Conservation (phyloP, 2,888 invertebrate species). For the Tipula helvola region DNA sequence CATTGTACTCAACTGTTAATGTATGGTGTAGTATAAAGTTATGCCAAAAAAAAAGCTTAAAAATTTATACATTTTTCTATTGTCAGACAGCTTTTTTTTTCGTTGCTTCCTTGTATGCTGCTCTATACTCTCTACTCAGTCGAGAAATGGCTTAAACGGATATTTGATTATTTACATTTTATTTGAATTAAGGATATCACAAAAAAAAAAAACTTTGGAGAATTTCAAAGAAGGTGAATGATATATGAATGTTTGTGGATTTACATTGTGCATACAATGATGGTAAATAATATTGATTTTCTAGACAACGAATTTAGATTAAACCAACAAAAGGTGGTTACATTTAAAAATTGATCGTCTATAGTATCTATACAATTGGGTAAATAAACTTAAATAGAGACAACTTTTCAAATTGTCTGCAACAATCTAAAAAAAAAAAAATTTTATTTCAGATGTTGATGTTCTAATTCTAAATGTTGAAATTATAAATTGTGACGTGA, state of each 20-base stretch:
- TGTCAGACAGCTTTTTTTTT: background rate
- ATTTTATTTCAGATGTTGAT: no score
- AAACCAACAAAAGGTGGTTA: no score
- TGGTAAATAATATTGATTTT: background rate
- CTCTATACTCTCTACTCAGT: background rate
- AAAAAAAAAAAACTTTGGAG: background rate
- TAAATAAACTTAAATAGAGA: no score
- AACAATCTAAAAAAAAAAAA: no score
- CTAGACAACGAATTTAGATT: background rate
- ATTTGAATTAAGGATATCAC: background rate
- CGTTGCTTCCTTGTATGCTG: background rate
- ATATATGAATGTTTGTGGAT: background rate
- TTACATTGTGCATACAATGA: background rate
- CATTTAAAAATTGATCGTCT: no score
- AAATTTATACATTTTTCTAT: background rate
- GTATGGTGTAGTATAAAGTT: background rate
- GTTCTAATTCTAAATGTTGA: no score
- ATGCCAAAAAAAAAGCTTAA: background rate
- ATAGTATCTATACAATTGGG: no score
- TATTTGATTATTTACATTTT: conserved; percentile 4
- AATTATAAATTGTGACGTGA: no score
- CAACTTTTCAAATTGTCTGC: no score
- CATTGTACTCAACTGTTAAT: background rate
- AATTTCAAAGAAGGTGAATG: background rate
- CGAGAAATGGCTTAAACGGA: conserved; percentile 4